Conservation (phyloP, 2,888 invertebrate species). For the Drosophila testacea region DNA sequence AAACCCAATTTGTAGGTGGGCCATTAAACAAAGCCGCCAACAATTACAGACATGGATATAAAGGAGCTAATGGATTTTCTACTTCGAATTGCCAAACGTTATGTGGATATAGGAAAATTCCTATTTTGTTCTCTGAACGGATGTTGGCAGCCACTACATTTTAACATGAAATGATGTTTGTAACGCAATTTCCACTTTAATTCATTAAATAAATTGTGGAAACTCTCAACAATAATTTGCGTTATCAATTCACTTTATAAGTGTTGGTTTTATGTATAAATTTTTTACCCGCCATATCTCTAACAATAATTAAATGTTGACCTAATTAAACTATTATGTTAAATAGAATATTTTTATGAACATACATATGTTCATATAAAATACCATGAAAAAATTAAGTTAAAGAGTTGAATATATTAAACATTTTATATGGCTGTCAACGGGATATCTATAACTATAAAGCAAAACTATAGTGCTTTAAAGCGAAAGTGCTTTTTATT, state of each 20-base stretch:
- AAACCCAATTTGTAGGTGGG: constrained; percentile 1
- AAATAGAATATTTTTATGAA: background rate
- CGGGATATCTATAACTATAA: too few relatives aligned
- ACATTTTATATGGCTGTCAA: too few relatives aligned
- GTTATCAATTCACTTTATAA: background rate
- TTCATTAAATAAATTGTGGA: background rate
- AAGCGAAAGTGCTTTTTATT: too few relatives aligned
- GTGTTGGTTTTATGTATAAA: background rate
- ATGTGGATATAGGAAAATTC: constrained; percentile 9
- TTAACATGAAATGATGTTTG: background rate
- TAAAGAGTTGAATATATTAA: too few relatives aligned
- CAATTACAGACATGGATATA: constrained; percentile 4
- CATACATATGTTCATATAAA: background rate
- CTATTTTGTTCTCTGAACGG: background rate
- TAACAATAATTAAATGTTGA: background rate
- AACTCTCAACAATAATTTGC: background rate
- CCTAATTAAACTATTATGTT: background rate
- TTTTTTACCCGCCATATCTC: background rate
- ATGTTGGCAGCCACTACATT: constrained; percentile 1
- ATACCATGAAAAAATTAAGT: too few relatives aligned
- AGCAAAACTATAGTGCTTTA: too few relatives aligned
- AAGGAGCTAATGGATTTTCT: constrained; percentile 37
- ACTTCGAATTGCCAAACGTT: background rate
- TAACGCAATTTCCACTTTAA: background rate
- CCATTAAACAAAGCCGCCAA: constrained; percentile 12